phyloP scores from a whole-genome alignment of 2,888 invertebrate species.

The Ptilodon capucinus region DNA sequence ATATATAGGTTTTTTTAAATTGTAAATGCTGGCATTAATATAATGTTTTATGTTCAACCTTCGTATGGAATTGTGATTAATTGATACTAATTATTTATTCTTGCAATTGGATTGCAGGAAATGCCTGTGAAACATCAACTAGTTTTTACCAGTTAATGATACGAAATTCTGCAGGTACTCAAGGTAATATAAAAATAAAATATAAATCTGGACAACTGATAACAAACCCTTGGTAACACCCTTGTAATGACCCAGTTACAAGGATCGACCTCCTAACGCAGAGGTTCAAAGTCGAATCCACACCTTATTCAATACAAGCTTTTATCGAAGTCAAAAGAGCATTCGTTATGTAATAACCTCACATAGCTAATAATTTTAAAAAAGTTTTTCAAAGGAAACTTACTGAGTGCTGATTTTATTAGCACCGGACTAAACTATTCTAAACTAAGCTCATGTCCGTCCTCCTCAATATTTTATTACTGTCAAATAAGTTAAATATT shows the following conservation, averaged over 20 bases:
- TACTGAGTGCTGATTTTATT: too few species aligned
- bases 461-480: too few species aligned
- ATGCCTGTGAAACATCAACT: background rate
- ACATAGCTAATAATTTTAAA: too few species aligned
- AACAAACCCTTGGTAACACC: background rate
- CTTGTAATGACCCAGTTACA: background rate
- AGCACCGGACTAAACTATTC: too few species aligned
- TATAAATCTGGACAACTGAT: background rate
- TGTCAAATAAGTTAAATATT: too few species aligned
- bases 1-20: background rate
- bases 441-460: too few species aligned
- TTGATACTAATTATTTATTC: conserved; percentile 12
- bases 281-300: too few species aligned
- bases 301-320: too few species aligned
- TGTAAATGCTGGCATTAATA: background rate
- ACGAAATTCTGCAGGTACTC: background rate
- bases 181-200: background rate
- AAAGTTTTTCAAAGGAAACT: too few species aligned
- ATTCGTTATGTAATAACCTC: too few species aligned
- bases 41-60: conserved; percentile 19
- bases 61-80: conserved; percentile 26
- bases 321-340: too few species aligned
- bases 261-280: too few species aligned
- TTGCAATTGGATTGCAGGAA: conserved; percentile 5
- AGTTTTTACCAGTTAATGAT: background rate